Percentiles rank a stretch among this genome's conserved stretches.
phyloP scores from a whole-genome alignment of 2,888 invertebrate genomes.

The Acronicta leporina region DNA sequence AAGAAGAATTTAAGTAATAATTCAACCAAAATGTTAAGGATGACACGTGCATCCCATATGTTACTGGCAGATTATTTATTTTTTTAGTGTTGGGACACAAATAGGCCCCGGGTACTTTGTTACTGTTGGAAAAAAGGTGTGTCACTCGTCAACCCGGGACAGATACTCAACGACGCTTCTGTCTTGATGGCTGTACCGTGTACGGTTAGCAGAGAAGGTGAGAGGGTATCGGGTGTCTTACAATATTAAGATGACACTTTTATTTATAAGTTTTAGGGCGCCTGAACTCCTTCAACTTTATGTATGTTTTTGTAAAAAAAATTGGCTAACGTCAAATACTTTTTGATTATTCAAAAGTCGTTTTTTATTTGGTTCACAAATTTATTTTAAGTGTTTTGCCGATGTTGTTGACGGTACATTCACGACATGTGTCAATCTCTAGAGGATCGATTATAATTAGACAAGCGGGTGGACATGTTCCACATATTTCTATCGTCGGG shows the following conservation, averaged over 20 bases:
- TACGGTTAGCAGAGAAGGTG: slow-evolving; percentile 37
- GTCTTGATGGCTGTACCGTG: slow-evolving; percentile 45
- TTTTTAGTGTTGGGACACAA: slow-evolving; percentile 46
- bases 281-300: too few relatives aligned
- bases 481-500: slow-evolving; percentile 58
- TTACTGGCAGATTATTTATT: slow-evolving; percentile 47
- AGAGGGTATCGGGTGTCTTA: slow-evolving; percentile 25
- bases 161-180: slow-evolving; percentile 47
- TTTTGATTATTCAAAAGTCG: too few relatives aligned
- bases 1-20: slow-evolving; percentile 21
- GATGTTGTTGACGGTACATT: slow-evolving; percentile 50
- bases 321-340: too few relatives aligned
- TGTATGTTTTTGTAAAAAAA: too few relatives aligned
- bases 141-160: slow-evolving; percentile 60
- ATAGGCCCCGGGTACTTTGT: slow-evolving; percentile 54
- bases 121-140: slow-evolving; percentile 54
- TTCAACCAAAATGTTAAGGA: slow-evolving; percentile 23
- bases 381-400: background rate
- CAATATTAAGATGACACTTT: background rate
- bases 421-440: slow-evolving; percentile 72
- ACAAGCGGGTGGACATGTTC: slow-evolving; percentile 62
- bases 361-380: background rate
- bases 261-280: too few relatives aligned
- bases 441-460: slow-evolving; percentile 74
- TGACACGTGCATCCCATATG: slow-evolving; percentile 55